Conservation (phyloP, 30 jellyfish, hydroid and myxozoan species). For the Aurelia aurita complex sp. Pacific region DNA sequence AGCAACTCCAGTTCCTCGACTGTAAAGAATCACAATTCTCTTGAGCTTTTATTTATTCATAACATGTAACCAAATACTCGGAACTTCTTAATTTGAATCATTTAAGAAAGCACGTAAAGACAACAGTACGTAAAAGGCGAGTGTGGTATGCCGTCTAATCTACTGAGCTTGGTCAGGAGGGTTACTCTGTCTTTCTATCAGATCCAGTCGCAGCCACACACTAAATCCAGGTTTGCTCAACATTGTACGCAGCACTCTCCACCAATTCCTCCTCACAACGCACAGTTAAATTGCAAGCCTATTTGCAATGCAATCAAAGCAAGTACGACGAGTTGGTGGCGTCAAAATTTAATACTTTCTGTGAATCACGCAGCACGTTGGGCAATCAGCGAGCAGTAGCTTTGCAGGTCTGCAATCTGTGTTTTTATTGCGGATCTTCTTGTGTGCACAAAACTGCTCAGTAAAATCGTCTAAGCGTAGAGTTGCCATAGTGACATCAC, state of each 20-base stretch:
- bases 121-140: no score
- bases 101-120: no score
- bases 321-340: background rate
- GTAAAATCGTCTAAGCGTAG: conserved; percentile 34
- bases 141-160: background rate
- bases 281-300: no score
- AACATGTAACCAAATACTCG: no score
- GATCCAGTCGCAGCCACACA: no score
- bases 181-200: background rate
- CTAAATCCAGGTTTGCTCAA: no score
- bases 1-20: no score
- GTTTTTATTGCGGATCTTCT: conserved; percentile 1
- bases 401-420: conserved; percentile 25
- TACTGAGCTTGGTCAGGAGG: conserved; percentile 19
- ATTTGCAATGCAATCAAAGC: background rate
- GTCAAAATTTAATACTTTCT: background rate
- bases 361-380: background rate
- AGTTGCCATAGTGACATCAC: conserved; percentile 35
- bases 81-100: no score
- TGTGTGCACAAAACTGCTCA: conserved; percentile 38
- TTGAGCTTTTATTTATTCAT: no score
- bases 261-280: no score
- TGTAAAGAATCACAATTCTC: no score
- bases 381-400: background rate
- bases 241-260: no score